Percentiles rank a stretch among this genome's conserved stretches.
Evolutionary conservation across 2,888 invertebrate species (phyloP).

Genomic region (Lissonota sp.): DNA sequence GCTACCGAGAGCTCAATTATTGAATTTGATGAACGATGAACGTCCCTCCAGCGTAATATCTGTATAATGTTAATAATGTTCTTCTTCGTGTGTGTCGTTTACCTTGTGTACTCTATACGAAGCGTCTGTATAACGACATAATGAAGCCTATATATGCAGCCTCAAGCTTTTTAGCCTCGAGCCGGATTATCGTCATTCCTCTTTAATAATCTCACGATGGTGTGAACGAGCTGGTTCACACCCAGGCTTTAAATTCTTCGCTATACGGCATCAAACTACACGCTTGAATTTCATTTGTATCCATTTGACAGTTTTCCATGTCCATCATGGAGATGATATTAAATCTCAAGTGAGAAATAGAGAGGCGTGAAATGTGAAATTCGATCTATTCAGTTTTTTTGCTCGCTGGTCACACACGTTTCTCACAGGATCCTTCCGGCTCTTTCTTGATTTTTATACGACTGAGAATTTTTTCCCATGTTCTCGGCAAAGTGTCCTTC

Average conservation of each 20-base stretch:
- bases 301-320: too few species aligned
- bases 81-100: background rate
- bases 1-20: conserved; percentile 33
- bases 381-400: conserved; percentile 7
- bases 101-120: background rate
- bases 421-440: conserved; percentile 32
- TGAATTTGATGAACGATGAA: conserved; percentile 48
- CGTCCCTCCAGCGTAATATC: conserved; percentile 13
- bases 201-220: conserved; percentile 26
- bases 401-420: conserved; percentile 22
- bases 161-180: conserved; percentile 49
- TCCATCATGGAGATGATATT: too few species aligned
- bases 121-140: conserved; percentile 18
- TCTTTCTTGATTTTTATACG: conserved; percentile 15
- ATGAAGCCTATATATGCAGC: conserved; percentile 52
- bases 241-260: conserved; percentile 4
- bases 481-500: conserved; percentile 64
- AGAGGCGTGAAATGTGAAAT: conserved; percentile 48
- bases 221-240: conserved; percentile 35
- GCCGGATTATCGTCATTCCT: conserved; percentile 45
- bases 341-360: background rate
- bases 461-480: background rate
- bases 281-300: conserved; percentile 15
- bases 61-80: conserved; percentile 2
- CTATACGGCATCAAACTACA: conserved; percentile 27